A percentile compares a stretch with the other conserved stretches of the same genome.
These are phyloP conservation scores for Syncerus caffer DNA, from an alignment of 2,797 vertebrate species.

Conservation along the genomic window DNA sequence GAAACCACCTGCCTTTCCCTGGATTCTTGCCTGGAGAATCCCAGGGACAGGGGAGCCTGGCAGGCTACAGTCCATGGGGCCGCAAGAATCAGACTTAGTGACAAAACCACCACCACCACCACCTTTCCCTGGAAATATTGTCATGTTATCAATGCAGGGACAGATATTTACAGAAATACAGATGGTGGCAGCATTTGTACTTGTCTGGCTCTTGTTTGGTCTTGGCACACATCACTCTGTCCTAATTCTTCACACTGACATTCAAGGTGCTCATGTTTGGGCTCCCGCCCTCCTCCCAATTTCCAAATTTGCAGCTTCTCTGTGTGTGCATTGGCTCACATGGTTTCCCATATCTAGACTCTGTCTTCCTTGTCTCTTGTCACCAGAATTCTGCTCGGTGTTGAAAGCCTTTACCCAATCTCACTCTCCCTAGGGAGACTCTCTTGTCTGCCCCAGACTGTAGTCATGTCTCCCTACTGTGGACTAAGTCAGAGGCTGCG, in stretches of 20 bases:
- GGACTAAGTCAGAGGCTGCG: neutral
- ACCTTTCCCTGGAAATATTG: neutral
- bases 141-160: neutral
- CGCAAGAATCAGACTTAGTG: neutral
- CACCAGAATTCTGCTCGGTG: neutral
- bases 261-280: neutral
- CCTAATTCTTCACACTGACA: neutral
- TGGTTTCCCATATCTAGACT: neutral
- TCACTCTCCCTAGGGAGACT: neutral
- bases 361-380: neutral
- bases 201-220: neutral
- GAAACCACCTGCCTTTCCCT: neutral
- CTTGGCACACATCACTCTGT: neutral
- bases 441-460: neutral
- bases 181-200: neutral
- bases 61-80: neutral
- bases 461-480: neutral
- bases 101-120: neutral
- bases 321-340: neutral
- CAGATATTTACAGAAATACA: neutral
- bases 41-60: neutral
- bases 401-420: neutral
- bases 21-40: neutral
- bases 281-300: neutral
- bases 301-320: neutral